Conservation (phyloP, 2,888 invertebrate species). For the Drosophila buzzatii region DNA sequence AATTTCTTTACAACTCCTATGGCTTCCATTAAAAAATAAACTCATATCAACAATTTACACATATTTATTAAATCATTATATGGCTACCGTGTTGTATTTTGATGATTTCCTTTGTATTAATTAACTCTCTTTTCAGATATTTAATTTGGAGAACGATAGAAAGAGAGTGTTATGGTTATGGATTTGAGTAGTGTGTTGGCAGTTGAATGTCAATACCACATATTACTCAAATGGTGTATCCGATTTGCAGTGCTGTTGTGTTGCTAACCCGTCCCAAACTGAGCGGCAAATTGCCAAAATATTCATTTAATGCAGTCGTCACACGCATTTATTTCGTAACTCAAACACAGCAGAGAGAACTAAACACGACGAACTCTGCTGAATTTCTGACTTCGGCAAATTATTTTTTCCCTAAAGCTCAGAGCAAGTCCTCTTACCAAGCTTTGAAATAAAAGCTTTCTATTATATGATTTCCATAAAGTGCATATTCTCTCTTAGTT, state of each 20-base stretch:
- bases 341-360: constrained; percentile 20
- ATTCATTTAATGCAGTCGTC: constrained; percentile 78
- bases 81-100: constrained; percentile 14
- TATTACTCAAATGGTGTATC: constrained; percentile 42
- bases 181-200: constrained; percentile 39
- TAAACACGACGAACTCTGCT: constrained; percentile 40
- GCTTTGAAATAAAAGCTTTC: constrained; percentile 58
- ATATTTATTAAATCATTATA: constrained; percentile 18
- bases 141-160: constrained; percentile 19
- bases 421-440: constrained; percentile 51
- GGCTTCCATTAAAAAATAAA: background rate
- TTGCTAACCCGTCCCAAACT: constrained; percentile 85
- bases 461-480: constrained; percentile 33
- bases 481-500: constrained; percentile 36
- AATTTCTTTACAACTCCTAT: constrained; percentile 32
- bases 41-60: background rate
- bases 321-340: constrained; percentile 63
- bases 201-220: constrained; percentile 21
- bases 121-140: constrained; percentile 19
- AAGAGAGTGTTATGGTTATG: constrained; percentile 49
- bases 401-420: constrained; percentile 63
- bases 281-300: constrained; percentile 81
- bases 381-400: constrained; percentile 55
- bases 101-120: constrained; percentile 17
- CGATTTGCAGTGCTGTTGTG: constrained; percentile 82